Evolutionary conservation across 1,140 invertebrate genomes (phyloP).

Genomic region (Drosophila watanabei): DNA sequence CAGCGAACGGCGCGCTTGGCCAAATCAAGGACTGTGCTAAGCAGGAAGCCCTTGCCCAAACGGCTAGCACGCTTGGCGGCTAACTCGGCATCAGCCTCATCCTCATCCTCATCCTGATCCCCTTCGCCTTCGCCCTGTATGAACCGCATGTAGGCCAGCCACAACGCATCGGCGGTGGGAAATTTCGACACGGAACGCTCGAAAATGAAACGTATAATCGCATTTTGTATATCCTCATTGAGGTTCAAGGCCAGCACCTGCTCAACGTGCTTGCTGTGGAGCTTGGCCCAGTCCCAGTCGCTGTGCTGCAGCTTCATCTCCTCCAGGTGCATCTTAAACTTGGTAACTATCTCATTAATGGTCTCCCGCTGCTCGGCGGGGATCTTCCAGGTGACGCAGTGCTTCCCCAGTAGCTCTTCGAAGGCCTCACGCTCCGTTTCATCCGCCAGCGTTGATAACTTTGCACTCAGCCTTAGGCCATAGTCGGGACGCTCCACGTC

Average conservation of each 20-base stretch:
- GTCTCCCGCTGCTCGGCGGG: neutral
- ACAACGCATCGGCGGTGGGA: conserved; percentile 35
- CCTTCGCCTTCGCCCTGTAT: conserved; percentile 3
- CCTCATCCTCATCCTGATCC: neutral
- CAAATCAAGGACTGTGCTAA: conserved; percentile 27
- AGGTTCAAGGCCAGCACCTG: neutral
- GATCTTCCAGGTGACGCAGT: conserved; percentile 43
- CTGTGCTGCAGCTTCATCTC: neutral
- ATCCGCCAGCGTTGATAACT: neutral
- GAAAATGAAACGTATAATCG: conserved; percentile 41
- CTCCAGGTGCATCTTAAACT: conserved; percentile 3
- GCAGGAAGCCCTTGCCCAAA: conserved; percentile 33
- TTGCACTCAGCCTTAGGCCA: neutral
- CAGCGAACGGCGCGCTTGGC: conserved; percentile 29
- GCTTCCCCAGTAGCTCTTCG: conserved; percentile 8
- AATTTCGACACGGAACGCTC: conserved; percentile 49
- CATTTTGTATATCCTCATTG: conserved; percentile 3
- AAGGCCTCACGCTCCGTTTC: neutral
- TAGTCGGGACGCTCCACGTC: conserved; percentile 51
- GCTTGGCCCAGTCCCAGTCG: conserved; percentile 24
- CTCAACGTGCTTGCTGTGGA: conserved; percentile 7
- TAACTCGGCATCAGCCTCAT: neutral
- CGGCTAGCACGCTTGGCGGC: neutral
- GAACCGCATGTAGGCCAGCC: conserved; percentile 57
- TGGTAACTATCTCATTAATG: neutral